Evolutionary conservation across 2,797 vertebrate species (phyloP), one percentile per base, ranked within the genome.

Genomic region (Luscinia luscinia): DNA sequence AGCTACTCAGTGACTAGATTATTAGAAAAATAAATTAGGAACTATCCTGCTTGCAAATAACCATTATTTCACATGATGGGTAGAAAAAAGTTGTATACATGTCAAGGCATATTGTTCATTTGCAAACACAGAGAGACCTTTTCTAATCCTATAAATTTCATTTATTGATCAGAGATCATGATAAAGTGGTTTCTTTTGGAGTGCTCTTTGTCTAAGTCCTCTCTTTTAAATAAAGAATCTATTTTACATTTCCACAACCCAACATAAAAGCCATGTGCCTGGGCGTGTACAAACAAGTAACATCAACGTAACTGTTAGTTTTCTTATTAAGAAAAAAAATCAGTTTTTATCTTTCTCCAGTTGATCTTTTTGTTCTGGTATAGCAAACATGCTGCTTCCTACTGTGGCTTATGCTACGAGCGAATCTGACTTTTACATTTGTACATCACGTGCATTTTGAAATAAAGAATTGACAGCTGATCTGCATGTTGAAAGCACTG

Each of bases 11-110:
- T 95, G 92, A 86, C 89, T 84, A 81, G 43, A 45, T 96, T 95
- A 96, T 93, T 96, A 95, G 62, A 92, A 94, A 97, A 95, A 94
- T 92, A 96, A 97, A 96, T 93, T 86, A 95, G 51, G 69, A 96
- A 93, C 95, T 92, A 90, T 91, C 43, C 59, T 95, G 55, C 62
- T 91, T 77, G 49, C 63, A 94, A 96, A 95, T 94, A 96, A 83
- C 67, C 72, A 87, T 88, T 87, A 91, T 91, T 95, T 97, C 78
- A 59, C 19, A 81, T 90, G 79, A 89, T 64, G 36, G 63, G 11
- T 36, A 92, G 69, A 95, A 94, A 94, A 84, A 74, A 86, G 66
- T 10, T 70, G 8, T 80, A 73, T 92, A 34, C 12, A 62, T 88
- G 62, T 89, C 88, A 57, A 51, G 70, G 34, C 54, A 43, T 66